Conservation (phyloP, 2,797 vertebrate species). For the Morelia viridis region DNA sequence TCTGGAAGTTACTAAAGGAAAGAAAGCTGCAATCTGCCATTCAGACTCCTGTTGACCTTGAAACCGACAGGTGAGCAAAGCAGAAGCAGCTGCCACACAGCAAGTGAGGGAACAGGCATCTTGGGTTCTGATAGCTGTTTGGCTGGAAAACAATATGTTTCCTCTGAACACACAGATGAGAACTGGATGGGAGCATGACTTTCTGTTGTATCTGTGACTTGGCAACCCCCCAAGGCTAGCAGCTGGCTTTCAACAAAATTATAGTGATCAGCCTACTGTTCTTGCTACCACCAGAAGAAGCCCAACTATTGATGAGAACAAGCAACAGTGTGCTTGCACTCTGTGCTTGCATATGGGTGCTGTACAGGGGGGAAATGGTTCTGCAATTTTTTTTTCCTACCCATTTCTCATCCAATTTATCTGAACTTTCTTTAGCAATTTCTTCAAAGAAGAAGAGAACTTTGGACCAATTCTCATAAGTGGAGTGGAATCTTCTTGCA, state of each 20-base stretch:
- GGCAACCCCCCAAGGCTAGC: not conserved
- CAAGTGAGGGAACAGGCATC: not conserved
- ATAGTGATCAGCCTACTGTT: not conserved
- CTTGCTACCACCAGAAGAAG: not conserved
- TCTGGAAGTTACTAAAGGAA: not conserved
- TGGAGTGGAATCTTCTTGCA: not conserved
- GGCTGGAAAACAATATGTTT: slow-evolving; percentile 8
- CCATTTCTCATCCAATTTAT: not conserved
- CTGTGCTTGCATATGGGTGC: not conserved
- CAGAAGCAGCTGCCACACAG: slow-evolving; percentile 36
- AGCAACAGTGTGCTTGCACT: not conserved
- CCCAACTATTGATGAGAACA: not conserved
- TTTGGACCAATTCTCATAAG: not conserved
- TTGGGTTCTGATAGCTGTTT: not conserved
- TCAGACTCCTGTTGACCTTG: not conserved
- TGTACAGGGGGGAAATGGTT: not conserved
- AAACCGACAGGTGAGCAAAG: not conserved
- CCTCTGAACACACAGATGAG: slow-evolving; percentile 6
- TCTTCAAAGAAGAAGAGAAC: not conserved
- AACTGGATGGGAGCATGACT: slow-evolving; percentile 13
- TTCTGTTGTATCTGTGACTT: not conserved
- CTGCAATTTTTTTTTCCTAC: not conserved
- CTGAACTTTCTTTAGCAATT: not conserved
- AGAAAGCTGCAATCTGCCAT: not conserved
- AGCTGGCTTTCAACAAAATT: slow-evolving; percentile 5